Evolutionary conservation across 2,113 vertebrate species (phyloP), one percentile per base, ranked within the genome.

Genomic region (Dromas ardeola): DNA sequence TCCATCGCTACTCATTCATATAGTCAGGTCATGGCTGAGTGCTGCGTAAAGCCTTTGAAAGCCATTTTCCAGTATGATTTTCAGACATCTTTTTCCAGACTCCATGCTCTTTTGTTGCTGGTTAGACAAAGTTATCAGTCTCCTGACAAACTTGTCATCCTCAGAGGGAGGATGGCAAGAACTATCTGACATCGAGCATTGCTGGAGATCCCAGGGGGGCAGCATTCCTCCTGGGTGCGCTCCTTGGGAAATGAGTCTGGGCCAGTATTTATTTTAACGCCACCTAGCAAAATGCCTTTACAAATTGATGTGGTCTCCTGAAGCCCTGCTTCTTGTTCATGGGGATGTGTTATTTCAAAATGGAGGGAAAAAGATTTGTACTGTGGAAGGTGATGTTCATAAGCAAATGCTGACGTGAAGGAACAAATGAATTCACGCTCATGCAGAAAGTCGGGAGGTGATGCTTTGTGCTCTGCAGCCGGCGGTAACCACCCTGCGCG

Each of bases 401-500:
- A 50, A 84, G 40, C 30, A 45, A 81, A 71, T 21, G 1, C 49
- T 56, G 59, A 18, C 15, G 9, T 1, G 15, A 86, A 74, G 58
- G 81, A 56, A 52, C 5, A 52, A 56, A 71, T 5, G 13, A 63
- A 71, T 65, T 49, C 6, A 2, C 0, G 3, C 72, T 80, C 25
- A n/a, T 45, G 42, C 25, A 80, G 38, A 38, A 63, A 53, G 36
- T 0, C 1, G 2, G 49, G 78, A 85, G 36, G 58, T 50, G 67
- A 81, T 22, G 38, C 29, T 55, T 71, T 2, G 0, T 15, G 38
- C n/a, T 70, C 63, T 8, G 27, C 25, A 73, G 79, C 47, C 73
- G 26, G 36, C 0, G 0, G n/a, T 59, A 29, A 81, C 27, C 58
- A 45, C 42, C 42, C 67, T 26, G 43, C 20, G n/a, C 3, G 1